Base-by-base conservation (phyloP, 2,888 invertebrate genomes). In the Tanytarsus gracilentus region DNA sequence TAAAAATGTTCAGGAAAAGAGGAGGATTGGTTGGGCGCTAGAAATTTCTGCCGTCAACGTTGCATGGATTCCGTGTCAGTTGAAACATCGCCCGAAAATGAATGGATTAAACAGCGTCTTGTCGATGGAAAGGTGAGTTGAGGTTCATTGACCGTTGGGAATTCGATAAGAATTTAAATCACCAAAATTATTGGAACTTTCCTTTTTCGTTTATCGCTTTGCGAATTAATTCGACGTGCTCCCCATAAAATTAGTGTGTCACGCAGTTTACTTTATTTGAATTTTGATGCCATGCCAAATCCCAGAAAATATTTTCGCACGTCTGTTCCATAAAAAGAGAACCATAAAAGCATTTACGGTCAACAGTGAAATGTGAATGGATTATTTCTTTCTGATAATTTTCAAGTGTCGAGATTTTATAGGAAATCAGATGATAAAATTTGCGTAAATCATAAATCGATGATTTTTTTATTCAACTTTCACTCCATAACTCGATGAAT, bases 41-140 rank as follows among this genome's bases (percentile, higher is more conserved):
- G 92, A 68, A 92, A 92, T 72, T 89, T 82, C 75, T 92, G 92
- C 74, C 79, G 92, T 63, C 83, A 87, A 75, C 83, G 89, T 62
- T 92, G 92, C 74, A 92, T 92, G 92, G 92, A 92, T 73, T 81
- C 88, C 52, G 86, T 91, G 49, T 88, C 88, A 2, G 71, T 92
- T 67, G 91, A 92, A 75, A 89, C 89, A 60, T 86, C 85, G 65
- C 83, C 84, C 61, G 90, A 92, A 73, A 91, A 91, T 69, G 89
- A 90, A 71, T 90, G 88, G 83, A 80, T 91, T 69, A 90, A 91
- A 71, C 80, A 83, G 62, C 82, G 84, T 65, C 78, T 92, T 65
- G 83, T 86, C 2, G 81, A 84, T 66, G 85, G 85, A 68, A 85
- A 84, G 79, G 90, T 89, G 77, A 76, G 75, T 69, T 9, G 9